Evolutionary conservation across 2,888 invertebrate species (phyloP).

Genomic region (Epirrita christyi): DNA sequence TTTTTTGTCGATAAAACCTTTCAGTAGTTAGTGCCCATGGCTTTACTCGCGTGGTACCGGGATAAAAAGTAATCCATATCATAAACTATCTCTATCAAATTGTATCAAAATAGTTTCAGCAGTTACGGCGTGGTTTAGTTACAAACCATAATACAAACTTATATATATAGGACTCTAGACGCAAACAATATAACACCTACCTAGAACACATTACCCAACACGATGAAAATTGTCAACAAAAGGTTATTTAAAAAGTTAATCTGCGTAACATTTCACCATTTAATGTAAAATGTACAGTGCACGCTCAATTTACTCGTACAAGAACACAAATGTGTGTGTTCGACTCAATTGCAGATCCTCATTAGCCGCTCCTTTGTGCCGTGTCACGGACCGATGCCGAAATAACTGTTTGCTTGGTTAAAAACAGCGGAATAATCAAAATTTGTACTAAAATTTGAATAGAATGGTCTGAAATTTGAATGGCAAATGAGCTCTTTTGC

Average conservation of each 20-base stretch:
- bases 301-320: slow-evolving; percentile 28
- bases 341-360: slow-evolving; percentile 35
- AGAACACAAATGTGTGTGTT: slow-evolving; percentile 25
- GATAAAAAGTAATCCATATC: too few species aligned
- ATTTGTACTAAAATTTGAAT: slow-evolving; percentile 26
- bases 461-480: slow-evolving; percentile 18
- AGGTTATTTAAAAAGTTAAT: slow-evolving; percentile 10
- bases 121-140: too few species aligned
- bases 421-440: slow-evolving; percentile 28
- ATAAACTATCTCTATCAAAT: too few species aligned
- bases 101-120: too few species aligned
- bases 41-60: too few species aligned
- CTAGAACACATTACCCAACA: too few species aligned
- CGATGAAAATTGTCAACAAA: neutral
- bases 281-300: slow-evolving; percentile 20
- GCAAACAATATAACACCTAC: too few species aligned
- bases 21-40: too few species aligned
- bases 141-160: too few species aligned
- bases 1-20: too few species aligned
- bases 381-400: slow-evolving; percentile 32
- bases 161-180: too few species aligned
- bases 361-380: slow-evolving; percentile 37
- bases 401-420: slow-evolving; percentile 29
- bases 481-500: slow-evolving; percentile 14
- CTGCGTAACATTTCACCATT: slow-evolving; percentile 1